Evolutionary conservation across 2,888 invertebrate genomes (phyloP).

Genomic region (Plebejus anna): DNA sequence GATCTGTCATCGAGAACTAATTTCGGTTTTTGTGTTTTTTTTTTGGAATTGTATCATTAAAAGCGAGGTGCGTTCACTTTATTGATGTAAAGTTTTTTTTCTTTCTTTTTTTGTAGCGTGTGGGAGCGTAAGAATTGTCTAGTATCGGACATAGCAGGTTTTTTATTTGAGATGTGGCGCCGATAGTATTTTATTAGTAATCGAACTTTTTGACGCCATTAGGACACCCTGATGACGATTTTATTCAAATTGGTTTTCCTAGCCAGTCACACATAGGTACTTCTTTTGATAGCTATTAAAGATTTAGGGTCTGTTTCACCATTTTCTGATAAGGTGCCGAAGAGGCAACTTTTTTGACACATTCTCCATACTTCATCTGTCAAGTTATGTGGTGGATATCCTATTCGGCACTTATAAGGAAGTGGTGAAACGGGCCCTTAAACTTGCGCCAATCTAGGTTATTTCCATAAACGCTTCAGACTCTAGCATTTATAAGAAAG

Average conservation of each 20-base stretch:
- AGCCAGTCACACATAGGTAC: too few relatives aligned
- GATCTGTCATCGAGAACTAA: slow-evolving; percentile 80
- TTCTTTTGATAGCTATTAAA: too few relatives aligned
- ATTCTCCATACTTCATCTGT: too few relatives aligned
- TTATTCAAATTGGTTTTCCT: slow-evolving; percentile 4
- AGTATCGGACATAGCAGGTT: slow-evolving; percentile 20
- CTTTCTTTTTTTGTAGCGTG: not conserved
- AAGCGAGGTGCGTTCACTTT: slow-evolving; percentile 44
- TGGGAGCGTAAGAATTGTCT: slow-evolving; percentile 9
- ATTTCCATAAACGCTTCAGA: too few relatives aligned
- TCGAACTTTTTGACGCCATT: slow-evolving; percentile 26
- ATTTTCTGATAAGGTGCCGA: too few relatives aligned
- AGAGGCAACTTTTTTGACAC: too few relatives aligned
- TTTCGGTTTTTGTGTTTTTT: slow-evolving; percentile 73
- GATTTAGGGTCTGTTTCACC: too few relatives aligned
- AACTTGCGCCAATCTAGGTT: too few relatives aligned
- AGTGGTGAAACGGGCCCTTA: too few relatives aligned
- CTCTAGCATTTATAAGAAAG: too few relatives aligned
- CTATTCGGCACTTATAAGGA: too few relatives aligned
- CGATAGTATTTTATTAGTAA: slow-evolving; percentile 22
- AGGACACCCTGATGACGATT: slow-evolving; percentile 2
- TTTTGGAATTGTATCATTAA: slow-evolving; percentile 66
- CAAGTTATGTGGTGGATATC: too few relatives aligned
- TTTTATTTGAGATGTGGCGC: slow-evolving; percentile 26
- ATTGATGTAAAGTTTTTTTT: slow-evolving; percentile 9